These are phyloP conservation scores for Enteromius treurensis DNA, from an alignment of 2,797 vertebrate genomes.

Conservation along the genomic window DNA sequence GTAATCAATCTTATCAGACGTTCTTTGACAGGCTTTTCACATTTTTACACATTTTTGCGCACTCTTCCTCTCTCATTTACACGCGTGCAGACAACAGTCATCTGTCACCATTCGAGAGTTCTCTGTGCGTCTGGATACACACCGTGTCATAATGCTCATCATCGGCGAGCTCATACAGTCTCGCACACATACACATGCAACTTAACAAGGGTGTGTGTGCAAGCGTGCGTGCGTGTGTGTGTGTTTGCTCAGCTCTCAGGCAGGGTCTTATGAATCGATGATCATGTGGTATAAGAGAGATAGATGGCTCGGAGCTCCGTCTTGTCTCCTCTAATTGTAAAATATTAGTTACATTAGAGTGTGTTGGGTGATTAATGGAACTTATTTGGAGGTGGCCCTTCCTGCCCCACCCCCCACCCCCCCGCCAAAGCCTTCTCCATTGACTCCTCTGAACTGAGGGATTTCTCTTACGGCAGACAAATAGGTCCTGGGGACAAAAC, in stretches of 20 bases:
- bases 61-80: conserved; percentile 51
- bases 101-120: conserved; percentile 55
- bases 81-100: conserved; percentile 52
- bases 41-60: conserved; percentile 45
- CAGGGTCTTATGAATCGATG: conserved; percentile 99
- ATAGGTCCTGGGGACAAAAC: conserved; percentile 84
- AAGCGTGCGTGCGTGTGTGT: conserved; percentile 86
- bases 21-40: conserved; percentile 44
- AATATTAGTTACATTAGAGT: conserved; percentile 99
- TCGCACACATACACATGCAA: conserved; percentile 71
- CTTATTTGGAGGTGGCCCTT: conserved; percentile 99
- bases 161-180: conserved; percentile 35
- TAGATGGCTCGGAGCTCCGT: conserved; percentile 98
- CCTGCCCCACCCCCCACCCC: conserved; percentile 66
- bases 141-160: conserved; percentile 56
- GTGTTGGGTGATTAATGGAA: conserved; percentile 99
- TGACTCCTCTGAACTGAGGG: conserved; percentile 98
- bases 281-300: conserved; percentile 99
- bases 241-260: conserved; percentile 82
- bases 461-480: conserved; percentile 97
- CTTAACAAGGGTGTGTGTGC: conserved; percentile 66
- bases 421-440: conserved; percentile 85
- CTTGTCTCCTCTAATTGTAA: conserved; percentile 99
- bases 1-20: conserved; percentile 54
- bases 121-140: conserved; percentile 47